Percentiles rank a stretch among this genome's conserved stretches.
phyloP scores from a whole-genome alignment of 2,797 vertebrate species.

The Melanotaenia pygmaea region DNA sequence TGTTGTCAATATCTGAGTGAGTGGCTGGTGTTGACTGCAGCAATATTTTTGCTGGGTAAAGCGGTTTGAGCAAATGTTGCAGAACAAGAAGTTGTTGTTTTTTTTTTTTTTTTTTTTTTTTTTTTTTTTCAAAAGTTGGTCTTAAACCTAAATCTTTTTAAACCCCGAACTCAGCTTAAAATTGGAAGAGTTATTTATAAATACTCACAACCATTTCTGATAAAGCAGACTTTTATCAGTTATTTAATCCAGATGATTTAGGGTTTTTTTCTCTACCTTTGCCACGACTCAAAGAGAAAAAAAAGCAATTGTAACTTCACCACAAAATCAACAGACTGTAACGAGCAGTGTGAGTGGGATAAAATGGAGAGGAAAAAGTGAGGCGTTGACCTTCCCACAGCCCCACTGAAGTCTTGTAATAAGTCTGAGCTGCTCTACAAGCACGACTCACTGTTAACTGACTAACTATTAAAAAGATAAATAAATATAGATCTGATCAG shows the following conservation, averaged over 20 bases:
- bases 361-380: slow-evolving; percentile 16
- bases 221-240: background rate
- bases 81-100: slow-evolving; percentile 1
- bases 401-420: slow-evolving; percentile 26
- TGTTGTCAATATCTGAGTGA: slow-evolving; percentile 39
- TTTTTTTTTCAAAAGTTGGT: background rate
- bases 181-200: background rate
- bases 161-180: background rate
- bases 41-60: slow-evolving; percentile 42
- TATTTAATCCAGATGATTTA: background rate
- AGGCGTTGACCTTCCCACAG: slow-evolving; percentile 45
- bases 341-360: slow-evolving; percentile 23
- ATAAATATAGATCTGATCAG: background rate
- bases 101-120: background rate
- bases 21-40: slow-evolving; percentile 43
- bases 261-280: background rate
- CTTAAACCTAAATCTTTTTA: slow-evolving; percentile 10
- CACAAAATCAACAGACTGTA: slow-evolving; percentile 16
- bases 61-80: slow-evolving; percentile 19
- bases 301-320: background rate
- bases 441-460: slow-evolving; percentile 10
- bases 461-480: background rate
- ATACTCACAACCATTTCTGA: background rate
- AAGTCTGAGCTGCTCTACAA: slow-evolving; percentile 24
- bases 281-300: background rate